These are phyloP conservation scores for Nematopogon swammerdamellus DNA, from an alignment of 2,888 invertebrate species.

Conservation along the genomic window DNA sequence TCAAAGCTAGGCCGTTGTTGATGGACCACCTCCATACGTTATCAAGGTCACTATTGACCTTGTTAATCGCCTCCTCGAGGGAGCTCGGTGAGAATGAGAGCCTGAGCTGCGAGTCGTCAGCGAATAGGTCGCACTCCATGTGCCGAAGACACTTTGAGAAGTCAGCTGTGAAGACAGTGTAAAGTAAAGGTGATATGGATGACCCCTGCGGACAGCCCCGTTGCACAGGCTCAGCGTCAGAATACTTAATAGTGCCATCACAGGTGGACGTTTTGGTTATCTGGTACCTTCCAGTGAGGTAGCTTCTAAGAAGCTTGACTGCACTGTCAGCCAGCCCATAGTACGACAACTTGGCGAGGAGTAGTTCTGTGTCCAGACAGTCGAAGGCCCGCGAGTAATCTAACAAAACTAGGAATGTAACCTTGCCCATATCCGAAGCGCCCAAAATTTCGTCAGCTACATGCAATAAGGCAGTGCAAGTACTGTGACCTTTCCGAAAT, in stretches of 20 bases:
- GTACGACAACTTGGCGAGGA: slow-evolving; percentile 7
- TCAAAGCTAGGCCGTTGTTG: slow-evolving; percentile 15
- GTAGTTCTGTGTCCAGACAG: slow-evolving; percentile 2
- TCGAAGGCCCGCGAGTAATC: slow-evolving; percentile 10
- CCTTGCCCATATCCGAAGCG: slow-evolving; percentile 9
- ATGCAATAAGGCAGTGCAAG: slow-evolving; percentile 8
- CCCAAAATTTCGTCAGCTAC: slow-evolving; percentile 9
- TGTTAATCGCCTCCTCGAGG: neutral
- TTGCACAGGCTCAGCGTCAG: neutral
- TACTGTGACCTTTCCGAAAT: slow-evolving; percentile 1
- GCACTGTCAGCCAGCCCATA: slow-evolving; percentile 7
- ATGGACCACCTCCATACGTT: neutral
- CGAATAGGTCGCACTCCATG: neutral
- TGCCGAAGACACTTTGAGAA: neutral
- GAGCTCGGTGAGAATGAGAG: neutral
- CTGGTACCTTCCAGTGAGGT: neutral
- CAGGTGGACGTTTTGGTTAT: neutral
- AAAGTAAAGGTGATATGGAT: neutral
- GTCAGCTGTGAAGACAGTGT: neutral
- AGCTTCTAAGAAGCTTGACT: neutral
- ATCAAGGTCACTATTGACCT: neutral
- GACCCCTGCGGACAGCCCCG: neutral
- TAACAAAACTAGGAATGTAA: slow-evolving; percentile 8
- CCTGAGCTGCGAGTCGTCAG: neutral
- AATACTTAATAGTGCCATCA: neutral